Percentiles rank a stretch among this genome's conserved stretches.
Conservation (phyloP, 2,888 invertebrate species). For the Eurytoma californica region DNA sequence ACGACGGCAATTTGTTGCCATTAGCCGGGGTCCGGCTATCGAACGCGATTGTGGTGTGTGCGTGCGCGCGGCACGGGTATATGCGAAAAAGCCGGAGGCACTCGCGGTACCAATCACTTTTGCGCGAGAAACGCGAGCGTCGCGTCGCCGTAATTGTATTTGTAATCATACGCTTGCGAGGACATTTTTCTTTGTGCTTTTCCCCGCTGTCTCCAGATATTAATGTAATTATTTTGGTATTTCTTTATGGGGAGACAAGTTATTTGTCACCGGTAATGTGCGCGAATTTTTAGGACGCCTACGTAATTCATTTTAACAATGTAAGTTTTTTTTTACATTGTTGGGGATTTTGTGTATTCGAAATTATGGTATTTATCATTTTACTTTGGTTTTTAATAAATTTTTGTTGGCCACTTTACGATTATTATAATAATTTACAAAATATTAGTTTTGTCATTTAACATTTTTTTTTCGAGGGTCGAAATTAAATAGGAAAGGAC, state of each 20-base stretch:
- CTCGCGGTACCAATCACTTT: not conserved
- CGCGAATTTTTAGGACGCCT: too few species aligned
- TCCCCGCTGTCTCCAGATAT: constrained; percentile 3
- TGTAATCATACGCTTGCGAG: constrained; percentile 8
- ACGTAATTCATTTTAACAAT: too few species aligned
- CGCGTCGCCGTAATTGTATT: constrained; percentile 27
- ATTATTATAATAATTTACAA: too few species aligned
- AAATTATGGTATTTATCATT: too few species aligned
- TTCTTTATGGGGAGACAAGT: not conserved
- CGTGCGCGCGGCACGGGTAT: constrained; percentile 4
- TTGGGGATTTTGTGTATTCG: too few species aligned
- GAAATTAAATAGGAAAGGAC: too few species aligned
- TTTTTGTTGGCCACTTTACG: too few species aligned
- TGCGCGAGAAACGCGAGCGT: constrained; percentile 4
- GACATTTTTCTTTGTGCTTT: constrained; percentile 11
- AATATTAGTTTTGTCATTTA: too few species aligned
- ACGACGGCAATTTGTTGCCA: constrained; percentile 67
- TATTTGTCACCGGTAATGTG: not conserved
- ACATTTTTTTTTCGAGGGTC: too few species aligned
- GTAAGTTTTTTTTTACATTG: too few species aligned
- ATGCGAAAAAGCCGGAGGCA: constrained; percentile 10
- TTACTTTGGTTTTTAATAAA: too few species aligned
- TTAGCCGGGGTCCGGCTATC: constrained; percentile 63
- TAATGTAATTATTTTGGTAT: constrained; percentile 19
- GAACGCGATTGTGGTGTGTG: constrained; percentile 60